These are phyloP conservation scores for Ditula angustiorana DNA, from an alignment of 2,888 invertebrate genomes.

Conservation along the genomic window DNA sequence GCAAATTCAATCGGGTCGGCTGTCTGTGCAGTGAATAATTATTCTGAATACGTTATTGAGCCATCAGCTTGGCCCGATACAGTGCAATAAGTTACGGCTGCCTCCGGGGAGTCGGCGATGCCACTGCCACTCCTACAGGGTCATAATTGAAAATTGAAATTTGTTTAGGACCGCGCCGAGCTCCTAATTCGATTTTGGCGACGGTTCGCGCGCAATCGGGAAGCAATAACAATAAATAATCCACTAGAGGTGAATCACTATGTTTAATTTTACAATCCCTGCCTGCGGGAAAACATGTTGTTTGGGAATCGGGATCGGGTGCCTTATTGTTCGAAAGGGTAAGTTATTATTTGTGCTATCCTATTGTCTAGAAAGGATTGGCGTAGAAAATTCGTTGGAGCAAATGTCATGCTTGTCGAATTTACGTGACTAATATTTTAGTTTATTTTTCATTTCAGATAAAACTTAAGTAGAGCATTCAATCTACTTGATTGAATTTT, in stretches of 20 bases:
- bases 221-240: slow-evolving; percentile 78
- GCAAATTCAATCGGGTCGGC: slow-evolving; percentile 63
- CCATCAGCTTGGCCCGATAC: slow-evolving; percentile 60
- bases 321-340: slow-evolving; percentile 25
- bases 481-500: slow-evolving; percentile 10
- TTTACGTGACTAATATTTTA: background rate
- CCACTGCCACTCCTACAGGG: slow-evolving; percentile 64
- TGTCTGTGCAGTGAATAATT: slow-evolving; percentile 66
- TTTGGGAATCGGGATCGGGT: no score
- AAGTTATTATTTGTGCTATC: slow-evolving; percentile 16
- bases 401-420: background rate
- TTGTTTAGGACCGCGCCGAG: slow-evolving; percentile 79
- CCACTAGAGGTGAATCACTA: slow-evolving; percentile 63
- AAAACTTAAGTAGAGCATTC: slow-evolving; percentile 3
- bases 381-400: background rate
- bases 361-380: background rate
- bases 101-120: slow-evolving; percentile 68
- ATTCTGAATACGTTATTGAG: slow-evolving; percentile 79
- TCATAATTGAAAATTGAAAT: slow-evolving; percentile 84
- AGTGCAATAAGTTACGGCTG: slow-evolving; percentile 75
- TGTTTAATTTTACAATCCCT: slow-evolving; percentile 57
- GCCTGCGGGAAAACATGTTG: slow-evolving; percentile 52
- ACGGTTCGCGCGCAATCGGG: slow-evolving; percentile 70
- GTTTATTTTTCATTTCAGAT: slow-evolving; percentile 2
- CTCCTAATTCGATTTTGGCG: slow-evolving; percentile 78